phyloP scores from a whole-genome alignment of 2,888 invertebrate genomes.

The Orgyia antiqua region DNA sequence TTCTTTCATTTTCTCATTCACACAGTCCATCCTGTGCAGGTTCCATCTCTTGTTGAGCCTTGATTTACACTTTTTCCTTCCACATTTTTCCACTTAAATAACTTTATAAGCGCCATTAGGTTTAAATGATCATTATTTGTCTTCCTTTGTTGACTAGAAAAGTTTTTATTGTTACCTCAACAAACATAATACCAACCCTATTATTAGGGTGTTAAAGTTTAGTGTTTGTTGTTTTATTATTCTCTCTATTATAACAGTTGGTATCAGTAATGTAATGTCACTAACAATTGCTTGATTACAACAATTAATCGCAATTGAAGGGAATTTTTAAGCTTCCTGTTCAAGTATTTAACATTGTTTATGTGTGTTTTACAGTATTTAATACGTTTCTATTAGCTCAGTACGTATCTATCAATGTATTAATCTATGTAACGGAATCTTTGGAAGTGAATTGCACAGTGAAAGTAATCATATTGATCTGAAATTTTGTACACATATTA shows the following conservation, averaged over 20 bases:
- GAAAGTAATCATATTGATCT: too few species aligned
- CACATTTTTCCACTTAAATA: slow-evolving; percentile 31
- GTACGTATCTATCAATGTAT: too few species aligned
- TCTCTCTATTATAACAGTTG: slow-evolving; percentile 53
- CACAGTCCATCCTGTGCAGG: too few species aligned
- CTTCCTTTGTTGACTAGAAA: slow-evolving; percentile 44
- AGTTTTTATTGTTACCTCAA: slow-evolving; percentile 43
- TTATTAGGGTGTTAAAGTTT: slow-evolving; percentile 22
- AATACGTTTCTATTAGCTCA: too few species aligned
- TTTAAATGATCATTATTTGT: slow-evolving; percentile 49
- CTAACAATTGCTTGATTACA: slow-evolving; percentile 70
- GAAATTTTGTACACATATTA: too few species aligned
- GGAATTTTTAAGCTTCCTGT: slow-evolving; percentile 67
- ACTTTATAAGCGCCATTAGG: slow-evolving; percentile 45
- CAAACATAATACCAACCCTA: slow-evolving; percentile 30
- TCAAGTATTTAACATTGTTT: slow-evolving; percentile 18
- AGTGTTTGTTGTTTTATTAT: slow-evolving; percentile 17
- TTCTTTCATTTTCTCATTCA: too few species aligned
- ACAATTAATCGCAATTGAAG: slow-evolving; percentile 74
- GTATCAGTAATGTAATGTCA: slow-evolving; percentile 64
- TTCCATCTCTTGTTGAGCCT: too few species aligned
- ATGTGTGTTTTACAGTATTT: slow-evolving; percentile 5
- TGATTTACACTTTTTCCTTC: too few species aligned
- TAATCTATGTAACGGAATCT: too few species aligned
- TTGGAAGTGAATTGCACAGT: too few species aligned